phyloP scores from a whole-genome alignment of 2,113 vertebrate species.

The Gracilinanus agilis region DNA sequence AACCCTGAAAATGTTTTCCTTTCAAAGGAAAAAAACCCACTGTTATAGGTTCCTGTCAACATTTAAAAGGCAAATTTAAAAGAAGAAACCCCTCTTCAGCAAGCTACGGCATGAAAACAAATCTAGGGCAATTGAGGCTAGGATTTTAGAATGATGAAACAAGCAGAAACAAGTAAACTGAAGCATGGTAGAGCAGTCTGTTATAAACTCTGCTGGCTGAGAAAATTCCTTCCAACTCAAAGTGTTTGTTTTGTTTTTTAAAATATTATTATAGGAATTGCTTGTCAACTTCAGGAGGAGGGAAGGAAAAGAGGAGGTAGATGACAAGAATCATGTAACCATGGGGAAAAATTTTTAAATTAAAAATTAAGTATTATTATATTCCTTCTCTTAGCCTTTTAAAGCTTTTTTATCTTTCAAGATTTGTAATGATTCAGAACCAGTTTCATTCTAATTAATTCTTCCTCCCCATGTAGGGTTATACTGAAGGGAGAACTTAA shows the following conservation, averaged over 20 bases:
- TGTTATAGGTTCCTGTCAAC: neutral
- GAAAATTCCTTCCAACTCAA: constrained; percentile 42
- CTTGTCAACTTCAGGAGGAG: no score
- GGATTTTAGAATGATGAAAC: constrained; percentile 56
- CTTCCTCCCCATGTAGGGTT: constrained; percentile 17
- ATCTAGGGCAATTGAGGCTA: constrained; percentile 41
- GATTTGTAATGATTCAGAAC: constrained; percentile 16
- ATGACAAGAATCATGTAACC: no score
- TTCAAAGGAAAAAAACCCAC: neutral
- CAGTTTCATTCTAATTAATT: constrained; percentile 40
- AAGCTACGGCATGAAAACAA: constrained; percentile 42
- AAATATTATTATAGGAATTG: no score
- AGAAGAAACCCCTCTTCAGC: constrained; percentile 51
- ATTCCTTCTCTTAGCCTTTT: constrained; percentile 28
- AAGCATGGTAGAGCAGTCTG: constrained; percentile 43
- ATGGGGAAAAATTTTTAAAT: no score
- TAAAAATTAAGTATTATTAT: neutral
- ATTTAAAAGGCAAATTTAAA: constrained; percentile 43
- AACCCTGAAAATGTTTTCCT: constrained; percentile 23
- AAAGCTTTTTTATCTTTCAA: neutral
- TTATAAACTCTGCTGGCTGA: constrained; percentile 6
- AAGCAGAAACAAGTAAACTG: constrained; percentile 44
- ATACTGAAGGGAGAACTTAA: constrained; percentile 29
- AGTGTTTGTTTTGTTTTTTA: neutral
- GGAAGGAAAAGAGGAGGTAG: no score